phyloP scores from a whole-genome alignment of 2,888 invertebrate genomes.

The Operophtera brumata region DNA sequence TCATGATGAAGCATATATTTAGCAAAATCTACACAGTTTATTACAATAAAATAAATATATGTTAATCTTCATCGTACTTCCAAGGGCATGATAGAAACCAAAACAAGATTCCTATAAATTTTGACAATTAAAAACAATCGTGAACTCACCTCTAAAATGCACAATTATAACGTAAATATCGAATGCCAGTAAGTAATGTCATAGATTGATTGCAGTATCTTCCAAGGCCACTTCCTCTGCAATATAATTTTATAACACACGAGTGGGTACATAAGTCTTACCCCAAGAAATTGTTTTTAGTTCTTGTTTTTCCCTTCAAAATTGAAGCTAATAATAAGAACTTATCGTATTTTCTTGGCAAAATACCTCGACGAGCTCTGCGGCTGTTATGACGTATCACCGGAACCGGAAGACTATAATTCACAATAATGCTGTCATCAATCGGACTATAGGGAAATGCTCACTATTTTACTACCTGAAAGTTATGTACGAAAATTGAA shows the following conservation, averaged over 20 bases:
- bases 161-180: too few relatives aligned
- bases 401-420: constrained; percentile 39
- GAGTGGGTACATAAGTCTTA: background rate
- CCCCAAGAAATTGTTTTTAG: background rate
- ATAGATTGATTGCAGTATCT: background rate
- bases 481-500: background rate
- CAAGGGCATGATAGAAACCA: too few relatives aligned
- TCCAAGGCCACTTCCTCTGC: background rate
- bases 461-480: background rate
- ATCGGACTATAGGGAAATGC: constrained; percentile 32
- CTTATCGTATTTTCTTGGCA: constrained; percentile 41
- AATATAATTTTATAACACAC: background rate
- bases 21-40: too few relatives aligned
- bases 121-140: too few relatives aligned
- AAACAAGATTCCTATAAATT: too few relatives aligned
- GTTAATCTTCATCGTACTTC: too few relatives aligned
- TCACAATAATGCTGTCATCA: constrained; percentile 46
- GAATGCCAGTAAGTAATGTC: background rate
- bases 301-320: background rate
- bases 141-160: too few relatives aligned
- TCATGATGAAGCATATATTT: too few relatives aligned
- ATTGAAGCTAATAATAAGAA: constrained; percentile 3
- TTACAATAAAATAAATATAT: too few relatives aligned
- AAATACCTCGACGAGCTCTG: constrained; percentile 44
- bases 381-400: constrained; percentile 50